Percentiles rank a stretch among this genome's conserved stretches.
Conservation (phyloP, 2,888 invertebrate genomes). For the Zootermopsis nevadensis region DNA sequence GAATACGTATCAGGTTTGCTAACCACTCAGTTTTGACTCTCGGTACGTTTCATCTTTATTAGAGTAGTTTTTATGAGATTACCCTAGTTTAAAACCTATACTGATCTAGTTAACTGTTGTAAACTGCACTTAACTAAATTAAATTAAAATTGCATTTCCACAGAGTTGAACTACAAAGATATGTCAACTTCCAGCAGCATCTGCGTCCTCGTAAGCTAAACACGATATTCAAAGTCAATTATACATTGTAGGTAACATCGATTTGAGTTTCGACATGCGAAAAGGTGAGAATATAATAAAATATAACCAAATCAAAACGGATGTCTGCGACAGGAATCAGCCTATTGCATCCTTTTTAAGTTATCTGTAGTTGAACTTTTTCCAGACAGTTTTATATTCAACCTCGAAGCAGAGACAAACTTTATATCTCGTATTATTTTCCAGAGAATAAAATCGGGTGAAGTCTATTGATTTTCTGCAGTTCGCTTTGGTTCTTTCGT, state of each 20-base stretch:
- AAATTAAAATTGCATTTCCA: neutral
- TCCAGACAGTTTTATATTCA: neutral
- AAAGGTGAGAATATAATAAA: neutral
- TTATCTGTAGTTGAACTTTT: neutral
- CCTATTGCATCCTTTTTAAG: neutral
- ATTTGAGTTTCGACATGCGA: too few relatives aligned
- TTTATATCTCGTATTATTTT: neutral
- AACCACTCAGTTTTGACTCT: too few relatives aligned
- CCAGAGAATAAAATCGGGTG: neutral
- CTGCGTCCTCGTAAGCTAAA: neutral
- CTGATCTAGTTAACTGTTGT: neutral
- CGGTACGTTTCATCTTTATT: too few relatives aligned
- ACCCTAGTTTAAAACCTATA: too few relatives aligned
- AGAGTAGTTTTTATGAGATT: too few relatives aligned
- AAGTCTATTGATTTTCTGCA: constrained; percentile 2
- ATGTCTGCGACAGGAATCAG: neutral
- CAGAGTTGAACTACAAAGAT: neutral
- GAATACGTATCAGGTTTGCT: too few relatives aligned
- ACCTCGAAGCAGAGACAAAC: neutral
- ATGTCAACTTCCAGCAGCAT: neutral
- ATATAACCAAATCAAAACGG: neutral
- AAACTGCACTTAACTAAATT: neutral
- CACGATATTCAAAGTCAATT: neutral
- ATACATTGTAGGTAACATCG: neutral
- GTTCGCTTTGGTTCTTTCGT: neutral